Percentiles rank a stretch among this genome's conserved stretches.
These are phyloP conservation scores for Gonioctena quinquepunctata DNA, from an alignment of 1,140 invertebrate genomes.

Conservation along the genomic window DNA sequence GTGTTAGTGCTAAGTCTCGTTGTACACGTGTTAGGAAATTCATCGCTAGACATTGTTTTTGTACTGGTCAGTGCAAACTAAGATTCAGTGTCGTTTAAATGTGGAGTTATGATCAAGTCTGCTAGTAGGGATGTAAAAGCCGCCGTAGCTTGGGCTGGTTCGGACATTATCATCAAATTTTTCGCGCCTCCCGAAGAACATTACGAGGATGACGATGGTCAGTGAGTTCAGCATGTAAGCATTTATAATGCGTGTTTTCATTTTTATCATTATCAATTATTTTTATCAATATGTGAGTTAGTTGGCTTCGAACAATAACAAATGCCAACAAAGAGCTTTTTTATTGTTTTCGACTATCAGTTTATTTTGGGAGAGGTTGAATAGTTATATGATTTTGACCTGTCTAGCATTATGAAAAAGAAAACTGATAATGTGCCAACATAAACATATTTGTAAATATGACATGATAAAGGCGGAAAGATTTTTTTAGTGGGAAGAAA, in stretches of 20 bases:
- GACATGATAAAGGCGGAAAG: too few relatives aligned
- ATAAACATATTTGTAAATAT: too few relatives aligned
- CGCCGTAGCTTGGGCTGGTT: conserved; percentile 40
- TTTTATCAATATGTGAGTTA: not conserved
- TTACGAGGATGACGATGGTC: conserved; percentile 38
- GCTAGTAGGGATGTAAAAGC: conserved; percentile 34
- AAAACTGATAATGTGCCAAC: too few relatives aligned
- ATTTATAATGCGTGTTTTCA: conserved; percentile 18
- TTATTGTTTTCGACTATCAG: too few relatives aligned
- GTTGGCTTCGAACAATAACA: not conserved
- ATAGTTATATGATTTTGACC: too few relatives aligned
- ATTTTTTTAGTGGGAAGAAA: too few relatives aligned
- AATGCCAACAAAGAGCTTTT: too few relatives aligned
- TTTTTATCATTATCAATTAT: conserved; percentile 22
- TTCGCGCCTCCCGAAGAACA: conserved; percentile 32
- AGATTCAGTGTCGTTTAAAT: not conserved
- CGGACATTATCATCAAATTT: conserved; percentile 41
- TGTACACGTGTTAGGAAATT: not conserved
- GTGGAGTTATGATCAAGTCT: conserved; percentile 28
- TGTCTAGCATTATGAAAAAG: too few relatives aligned
- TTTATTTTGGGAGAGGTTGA: too few relatives aligned
- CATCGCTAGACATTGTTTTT: not conserved
- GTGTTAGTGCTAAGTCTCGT: not conserved
- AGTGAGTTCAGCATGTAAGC: conserved; percentile 48
- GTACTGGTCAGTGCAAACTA: not conserved